These are phyloP conservation scores for Phylloscopus whistleri DNA, from an alignment of 2,113 vertebrate genomes.

Conservation along the genomic window DNA sequence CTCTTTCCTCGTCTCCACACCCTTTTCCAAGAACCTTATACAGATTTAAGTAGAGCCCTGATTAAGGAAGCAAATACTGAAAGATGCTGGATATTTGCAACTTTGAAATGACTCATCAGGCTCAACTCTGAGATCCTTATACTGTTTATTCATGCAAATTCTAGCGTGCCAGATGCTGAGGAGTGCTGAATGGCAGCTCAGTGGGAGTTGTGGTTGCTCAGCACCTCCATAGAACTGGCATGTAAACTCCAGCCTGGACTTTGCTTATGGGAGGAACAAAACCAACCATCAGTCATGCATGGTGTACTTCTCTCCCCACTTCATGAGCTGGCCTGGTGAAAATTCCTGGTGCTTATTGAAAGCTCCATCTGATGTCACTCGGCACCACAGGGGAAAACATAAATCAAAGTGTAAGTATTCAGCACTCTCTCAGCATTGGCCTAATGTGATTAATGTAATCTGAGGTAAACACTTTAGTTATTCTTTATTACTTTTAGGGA, in stretches of 20 bases:
- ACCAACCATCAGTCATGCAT: neutral
- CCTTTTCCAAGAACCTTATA: neutral
- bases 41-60: neutral
- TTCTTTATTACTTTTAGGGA: slow-evolving; percentile 12
- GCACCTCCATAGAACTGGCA: neutral
- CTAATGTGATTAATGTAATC: slow-evolving; percentile 5
- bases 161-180: neutral
- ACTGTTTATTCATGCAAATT: neutral
- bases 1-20: neutral
- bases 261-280: neutral
- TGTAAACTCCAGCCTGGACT: neutral
- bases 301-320: slow-evolving; percentile 1
- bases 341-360: slow-evolving; percentile 33
- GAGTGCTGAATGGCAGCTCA: neutral
- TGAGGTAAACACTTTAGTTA: slow-evolving; percentile 36
- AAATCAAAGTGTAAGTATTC: slow-evolving; percentile 47
- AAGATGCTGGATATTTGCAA: neutral
- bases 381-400: neutral
- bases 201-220: slow-evolving; percentile 24
- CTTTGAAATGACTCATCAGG: neutral
- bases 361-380: slow-evolving; percentile 25
- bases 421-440: slow-evolving; percentile 48
- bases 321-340: slow-evolving; percentile 24
- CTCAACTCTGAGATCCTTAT: neutral
- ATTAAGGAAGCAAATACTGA: neutral